Evolutionary conservation across 2,797 vertebrate species (phyloP).

Genomic region (Eurystomus glaucurus): DNA sequence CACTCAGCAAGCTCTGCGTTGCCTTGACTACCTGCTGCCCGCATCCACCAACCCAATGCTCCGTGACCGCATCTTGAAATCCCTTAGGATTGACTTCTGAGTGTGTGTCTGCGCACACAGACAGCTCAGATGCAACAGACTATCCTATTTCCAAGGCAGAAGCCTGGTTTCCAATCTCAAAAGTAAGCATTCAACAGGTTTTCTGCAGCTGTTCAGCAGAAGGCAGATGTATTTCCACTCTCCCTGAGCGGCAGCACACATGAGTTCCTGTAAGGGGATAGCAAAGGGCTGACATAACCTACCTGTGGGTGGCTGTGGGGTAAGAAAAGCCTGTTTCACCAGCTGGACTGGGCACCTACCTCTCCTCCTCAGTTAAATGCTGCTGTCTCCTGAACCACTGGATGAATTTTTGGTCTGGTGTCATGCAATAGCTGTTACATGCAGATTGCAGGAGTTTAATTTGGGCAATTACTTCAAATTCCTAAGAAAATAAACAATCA

Average conservation of each 20-base stretch:
- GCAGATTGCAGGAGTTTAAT: slow-evolving; percentile 96
- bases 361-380: slow-evolving; percentile 92
- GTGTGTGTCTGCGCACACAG: background rate
- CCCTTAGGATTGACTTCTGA: background rate
- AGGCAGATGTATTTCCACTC: background rate
- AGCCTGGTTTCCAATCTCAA: background rate
- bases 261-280: background rate
- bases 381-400: slow-evolving; percentile 91
- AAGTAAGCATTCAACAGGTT: background rate
- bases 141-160: background rate
- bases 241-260: background rate
- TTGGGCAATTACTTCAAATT: slow-evolving; percentile 96
- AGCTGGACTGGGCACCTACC: slow-evolving; percentile 78
- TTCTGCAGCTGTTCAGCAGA: background rate
- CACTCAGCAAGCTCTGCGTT: accelerated
- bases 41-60: background rate
- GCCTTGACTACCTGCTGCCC: background rate
- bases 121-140: background rate
- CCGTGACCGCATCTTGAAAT: background rate
- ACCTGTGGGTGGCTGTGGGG: background rate
- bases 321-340: background rate
- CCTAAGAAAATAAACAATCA: slow-evolving; percentile 80
- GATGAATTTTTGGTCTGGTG: slow-evolving; percentile 88
- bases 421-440: slow-evolving; percentile 95
- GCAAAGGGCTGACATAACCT: background rate